A percentile compares a stretch with the other conserved stretches of the same genome.
phyloP scores from a whole-genome alignment of 1,140 invertebrate species.

The Pachyrhynchus sulphureomaculatus region DNA sequence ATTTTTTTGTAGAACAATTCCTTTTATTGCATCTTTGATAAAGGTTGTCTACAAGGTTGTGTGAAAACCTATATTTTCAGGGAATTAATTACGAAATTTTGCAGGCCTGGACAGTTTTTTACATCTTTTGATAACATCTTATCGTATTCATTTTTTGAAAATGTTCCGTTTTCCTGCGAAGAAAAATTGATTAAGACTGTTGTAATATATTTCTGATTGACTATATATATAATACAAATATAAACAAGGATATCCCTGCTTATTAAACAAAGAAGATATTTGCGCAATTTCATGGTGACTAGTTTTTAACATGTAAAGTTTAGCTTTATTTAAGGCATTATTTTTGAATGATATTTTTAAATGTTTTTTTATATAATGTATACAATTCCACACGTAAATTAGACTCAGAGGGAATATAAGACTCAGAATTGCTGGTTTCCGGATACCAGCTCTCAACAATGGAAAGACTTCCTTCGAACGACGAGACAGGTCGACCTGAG shows the following conservation, averaged over 20 bases:
- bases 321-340: conserved; percentile 31
- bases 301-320: conserved; percentile 15
- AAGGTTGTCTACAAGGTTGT: no score
- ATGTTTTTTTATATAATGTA: conserved; percentile 28
- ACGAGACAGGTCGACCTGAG: conserved; percentile 40
- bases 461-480: conserved; percentile 35
- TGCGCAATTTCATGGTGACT: conserved; percentile 20
- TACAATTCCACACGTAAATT: conserved; percentile 25
- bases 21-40: no score
- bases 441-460: conserved; percentile 11
- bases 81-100: background rate
- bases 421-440: conserved; percentile 24
- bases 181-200: conserved; percentile 33
- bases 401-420: conserved; percentile 28
- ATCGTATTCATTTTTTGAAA: background rate
- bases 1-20: no score
- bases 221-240: background rate
- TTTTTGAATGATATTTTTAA: conserved; percentile 33
- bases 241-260: conserved; percentile 30
- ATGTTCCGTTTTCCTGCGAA: background rate
- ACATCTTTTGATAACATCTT: background rate
- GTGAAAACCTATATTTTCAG: background rate
- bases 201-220: conserved; percentile 21
- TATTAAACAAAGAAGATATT: conserved; percentile 7
- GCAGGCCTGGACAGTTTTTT: conserved; percentile 20